Evolutionary conservation across 2,888 invertebrate species (phyloP), one percentile per base, ranked within the genome.

Genomic region (Margaritifera margaritifera): DNA sequence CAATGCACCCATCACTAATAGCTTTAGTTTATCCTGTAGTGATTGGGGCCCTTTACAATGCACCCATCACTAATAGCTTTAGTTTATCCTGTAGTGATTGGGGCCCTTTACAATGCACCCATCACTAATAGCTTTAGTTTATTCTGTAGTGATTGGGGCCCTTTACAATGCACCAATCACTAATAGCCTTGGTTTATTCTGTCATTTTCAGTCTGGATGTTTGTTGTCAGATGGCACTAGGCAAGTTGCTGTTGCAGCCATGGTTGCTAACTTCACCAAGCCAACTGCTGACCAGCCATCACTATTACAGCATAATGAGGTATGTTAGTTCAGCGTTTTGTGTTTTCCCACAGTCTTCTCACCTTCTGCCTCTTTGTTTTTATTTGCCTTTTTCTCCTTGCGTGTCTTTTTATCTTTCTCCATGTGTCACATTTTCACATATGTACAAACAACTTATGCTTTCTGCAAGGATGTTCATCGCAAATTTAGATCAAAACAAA

Each of bases 201-300:
- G 52, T 59, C 27, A 8, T 67, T 42, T 75, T 81, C 71, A 90
- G 90, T 88, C 88, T 52, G 87, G 89, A 15, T 89, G 89, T 79
- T 50, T 84, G 24, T 57, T 70, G 51, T 71, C 75, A 11, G 86
- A 89, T 79, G 88, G 87, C 18, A 77, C 66, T 0, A 78, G 89
- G 54, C 89, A 90, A 80, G 83, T 90, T 19, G 77, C 90, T 62
- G 90, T 91, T 55, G 89, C 88, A 64, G 91, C 90, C 53, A 91
- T 92, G 91, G 88, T 92, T 51, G 90, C 90, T 53, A 92, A 92
- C 84, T 91, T 92, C 80, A 90, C 91, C 31, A 90, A 90, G 72
- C 90, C 91, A 24, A 90, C 89, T 27, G 82, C 77, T 24, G 90
- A 90, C 63, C 88, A 89, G 70, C 91, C 91, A 1, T 89, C 91